Evolutionary conservation across 2,797 vertebrate species (phyloP).

Genomic region (Cyclura pinguis): DNA sequence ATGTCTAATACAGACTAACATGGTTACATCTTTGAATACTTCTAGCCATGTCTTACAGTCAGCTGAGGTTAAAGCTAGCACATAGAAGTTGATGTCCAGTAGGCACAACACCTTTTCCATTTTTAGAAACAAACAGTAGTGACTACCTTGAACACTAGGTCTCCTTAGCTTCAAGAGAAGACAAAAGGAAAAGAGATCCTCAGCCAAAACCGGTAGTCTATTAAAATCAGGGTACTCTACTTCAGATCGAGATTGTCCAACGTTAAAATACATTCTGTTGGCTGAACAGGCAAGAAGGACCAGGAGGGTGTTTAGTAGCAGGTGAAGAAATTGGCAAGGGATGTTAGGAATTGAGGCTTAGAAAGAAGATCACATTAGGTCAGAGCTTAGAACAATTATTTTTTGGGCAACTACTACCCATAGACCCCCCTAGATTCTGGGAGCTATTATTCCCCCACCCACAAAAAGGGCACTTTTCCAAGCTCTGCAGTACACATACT

Average conservation of each 20-base stretch:
- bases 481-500: neutral
- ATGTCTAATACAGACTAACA: too few species aligned
- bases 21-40: neutral
- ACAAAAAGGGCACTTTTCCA: too few species aligned
- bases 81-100: neutral
- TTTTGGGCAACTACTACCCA: too few species aligned
- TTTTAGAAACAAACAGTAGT: neutral
- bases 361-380: too few species aligned
- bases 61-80: neutral
- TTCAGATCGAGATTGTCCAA: neutral
- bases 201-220: neutral
- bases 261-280: neutral
- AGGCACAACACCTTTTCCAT: neutral
- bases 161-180: neutral
- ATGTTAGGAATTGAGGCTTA: neutral
- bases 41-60: neutral
- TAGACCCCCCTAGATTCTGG: too few species aligned
- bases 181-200: neutral
- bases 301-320: neutral
- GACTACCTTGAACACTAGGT: neutral
- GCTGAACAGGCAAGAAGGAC: neutral
- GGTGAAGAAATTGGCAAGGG: neutral
- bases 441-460: too few species aligned
- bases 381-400: too few species aligned
- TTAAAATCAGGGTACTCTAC: neutral